Evolutionary conservation across 1,140 invertebrate species (phyloP), one percentile per base, ranked within the genome.

Genomic region (Plutomurus gul): DNA sequence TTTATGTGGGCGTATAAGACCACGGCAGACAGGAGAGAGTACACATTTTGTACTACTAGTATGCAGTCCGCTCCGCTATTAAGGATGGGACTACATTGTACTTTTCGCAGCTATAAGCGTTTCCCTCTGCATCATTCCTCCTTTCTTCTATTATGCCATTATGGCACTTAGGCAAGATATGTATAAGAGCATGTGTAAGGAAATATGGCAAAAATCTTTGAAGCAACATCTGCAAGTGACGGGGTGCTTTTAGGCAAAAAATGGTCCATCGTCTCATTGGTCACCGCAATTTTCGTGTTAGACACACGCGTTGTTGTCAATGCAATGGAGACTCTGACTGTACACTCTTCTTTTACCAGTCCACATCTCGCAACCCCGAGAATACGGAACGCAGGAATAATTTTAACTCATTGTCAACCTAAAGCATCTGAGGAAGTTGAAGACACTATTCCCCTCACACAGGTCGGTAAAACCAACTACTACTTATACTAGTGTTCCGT

Each of bases 191-290:
- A 60, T 77, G 65, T 65, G 56, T 56, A 80, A 74, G 76, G 39
- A 81, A 74, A 81, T 74, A 74, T 75, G 80, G 76, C 73, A 80
- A 82, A 78, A 65, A 80, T 82, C 30, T 80, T 74, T 77, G 77
- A 77, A 76, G 79, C 76, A 82, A 82, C 81, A 82, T 82, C 81
- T 82, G 81, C 39, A 77, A 80, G 78, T 82, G 81, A 82, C 79
- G 76, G 81, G 73, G 71, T 78, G 76, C 79, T 82, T 82, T 82
- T 80, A 77, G 76, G 76, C 76, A 80, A 80, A 76, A 78, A 82
- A 80, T 79, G 78, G 75, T 77, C 78, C 78, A 79, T 75, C 78
- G 73, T 79, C 80, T 78, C 80, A 81, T 81, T 81, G 80, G 80
- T 81, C 80, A 81, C 80, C 80, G 49, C 76, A 81, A 78, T 81